Evolutionary conservation across 2,888 invertebrate species (phyloP), one percentile per base, ranked within the genome.

Genomic region (Autographa pulchrina): DNA sequence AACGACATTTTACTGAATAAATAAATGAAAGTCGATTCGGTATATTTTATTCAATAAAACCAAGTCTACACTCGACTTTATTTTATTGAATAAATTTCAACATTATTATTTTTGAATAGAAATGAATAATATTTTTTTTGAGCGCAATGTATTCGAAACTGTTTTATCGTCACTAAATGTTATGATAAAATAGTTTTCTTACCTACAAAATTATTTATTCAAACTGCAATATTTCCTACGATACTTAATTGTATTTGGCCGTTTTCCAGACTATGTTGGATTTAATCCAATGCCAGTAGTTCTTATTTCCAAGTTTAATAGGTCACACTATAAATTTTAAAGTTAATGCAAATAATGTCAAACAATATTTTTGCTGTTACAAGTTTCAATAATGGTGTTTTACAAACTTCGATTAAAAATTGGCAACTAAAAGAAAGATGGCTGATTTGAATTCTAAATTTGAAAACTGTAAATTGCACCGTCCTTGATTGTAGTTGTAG

Each of bases 251-350:
- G 60, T 43, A 65, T 65, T 54, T 80, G 73, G 74, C 74, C 0
- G 48, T 8, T 31, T 58, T 74, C 84, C 82, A 81, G 63, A 43
- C 68, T 74, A 75, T 41, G 56, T 78, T 83, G 81, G 81, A 75
- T 69, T 75, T 66, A 43, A 64, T 76, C 78, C 78, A 83, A 83
- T 62, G 72, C n/a, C n/a, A 61, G 25, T 48, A 59, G 61, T 65
- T 72, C 68, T 59, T 68, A 62, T 61, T 35, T 43, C 68, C 18
- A 60, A 59, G 62, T 31, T 64, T 56, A 73, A 71, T 76, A 70
- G 64, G 73, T 69, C 52, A 48, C 61, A 61, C 52, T 59, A 77
- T 77, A 58, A 56, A 70, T 81, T 69, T 20, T 9, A 25, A 68
- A 71, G 38, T 67, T 58, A 60, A 54, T 16, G 32, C 65, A 32